These are phyloP conservation scores for Tenrec ecaudatus DNA, from an alignment of 2,113 vertebrate species.

Conservation along the genomic window DNA sequence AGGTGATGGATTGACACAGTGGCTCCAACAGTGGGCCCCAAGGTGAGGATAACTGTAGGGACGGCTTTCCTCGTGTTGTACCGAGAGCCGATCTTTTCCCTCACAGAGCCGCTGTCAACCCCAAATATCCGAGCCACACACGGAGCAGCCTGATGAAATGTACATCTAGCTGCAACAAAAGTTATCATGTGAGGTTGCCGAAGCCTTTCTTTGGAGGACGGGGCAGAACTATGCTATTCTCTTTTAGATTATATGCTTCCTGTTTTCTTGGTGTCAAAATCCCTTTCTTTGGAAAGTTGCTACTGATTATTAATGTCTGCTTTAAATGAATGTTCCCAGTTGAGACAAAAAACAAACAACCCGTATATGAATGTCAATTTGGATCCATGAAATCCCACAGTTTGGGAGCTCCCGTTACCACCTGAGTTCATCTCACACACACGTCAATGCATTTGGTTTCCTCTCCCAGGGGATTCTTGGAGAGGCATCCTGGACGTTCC, in stretches of 20 bases:
- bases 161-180: not conserved
- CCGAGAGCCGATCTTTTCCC: not conserved
- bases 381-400: not conserved
- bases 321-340: not conserved
- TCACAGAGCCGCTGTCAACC: not conserved
- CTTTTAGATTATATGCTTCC: not conserved
- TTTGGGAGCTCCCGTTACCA: not conserved
- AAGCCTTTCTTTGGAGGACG: not conserved
- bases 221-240: not conserved
- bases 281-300: not conserved
- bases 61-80: no score
- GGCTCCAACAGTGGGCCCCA: no score
- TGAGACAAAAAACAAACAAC: slow-evolving; percentile 1
- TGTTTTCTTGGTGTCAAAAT: not conserved
- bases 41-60: no score
- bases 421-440: not conserved
- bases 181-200: not conserved
- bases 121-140: not conserved
- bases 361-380: not conserved
- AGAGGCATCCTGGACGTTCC: not conserved
- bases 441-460: not conserved
- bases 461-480: not conserved
- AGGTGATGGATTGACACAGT: no score
- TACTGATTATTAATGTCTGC: not conserved
- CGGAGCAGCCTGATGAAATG: not conserved